Evolutionary conservation across 2,888 invertebrate genomes (phyloP).

Genomic region (Xylophagus ater): DNA sequence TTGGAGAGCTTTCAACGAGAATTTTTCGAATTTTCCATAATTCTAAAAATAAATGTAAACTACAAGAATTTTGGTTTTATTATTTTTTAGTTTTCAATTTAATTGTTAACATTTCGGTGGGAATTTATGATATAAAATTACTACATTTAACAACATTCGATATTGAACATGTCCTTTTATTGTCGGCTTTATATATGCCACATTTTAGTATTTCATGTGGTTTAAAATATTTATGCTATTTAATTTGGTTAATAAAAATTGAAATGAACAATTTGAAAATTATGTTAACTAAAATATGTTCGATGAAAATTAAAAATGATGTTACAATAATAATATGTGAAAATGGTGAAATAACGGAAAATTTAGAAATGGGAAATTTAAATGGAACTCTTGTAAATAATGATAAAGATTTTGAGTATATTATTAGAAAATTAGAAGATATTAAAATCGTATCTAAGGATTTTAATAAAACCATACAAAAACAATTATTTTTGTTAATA

Average conservation of each 20-base stretch:
- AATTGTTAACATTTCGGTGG: not conserved
- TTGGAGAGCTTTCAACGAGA: conserved; percentile 7
- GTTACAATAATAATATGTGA: not conserved
- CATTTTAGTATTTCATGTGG: conserved; percentile 5
- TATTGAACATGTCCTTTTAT: not conserved
- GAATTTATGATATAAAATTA: conserved; percentile 3
- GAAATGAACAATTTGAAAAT: not conserved
- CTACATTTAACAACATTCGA: conserved; percentile 3
- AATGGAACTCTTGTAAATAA: not conserved
- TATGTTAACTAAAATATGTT: not conserved
- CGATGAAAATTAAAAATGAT: not conserved
- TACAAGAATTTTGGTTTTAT: conserved; percentile 3
- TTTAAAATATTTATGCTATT: conserved; percentile 6
- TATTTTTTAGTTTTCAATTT: conserved; percentile 5
- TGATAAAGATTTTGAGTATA: no score
- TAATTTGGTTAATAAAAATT: conserved; percentile 4
- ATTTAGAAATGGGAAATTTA: conserved; percentile 1
- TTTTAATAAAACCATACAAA: conserved; percentile 3
- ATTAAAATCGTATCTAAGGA: conserved; percentile 5
- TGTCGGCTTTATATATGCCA: conserved; percentile 5
- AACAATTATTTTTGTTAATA: conserved; percentile 1
- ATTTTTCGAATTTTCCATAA: not conserved
- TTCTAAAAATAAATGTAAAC: not conserved
- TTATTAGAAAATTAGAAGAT: conserved; percentile 5
- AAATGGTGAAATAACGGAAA: not conserved